Evolutionary conservation across 2,888 invertebrate species (phyloP).

Genomic region (Nebria salina): DNA sequence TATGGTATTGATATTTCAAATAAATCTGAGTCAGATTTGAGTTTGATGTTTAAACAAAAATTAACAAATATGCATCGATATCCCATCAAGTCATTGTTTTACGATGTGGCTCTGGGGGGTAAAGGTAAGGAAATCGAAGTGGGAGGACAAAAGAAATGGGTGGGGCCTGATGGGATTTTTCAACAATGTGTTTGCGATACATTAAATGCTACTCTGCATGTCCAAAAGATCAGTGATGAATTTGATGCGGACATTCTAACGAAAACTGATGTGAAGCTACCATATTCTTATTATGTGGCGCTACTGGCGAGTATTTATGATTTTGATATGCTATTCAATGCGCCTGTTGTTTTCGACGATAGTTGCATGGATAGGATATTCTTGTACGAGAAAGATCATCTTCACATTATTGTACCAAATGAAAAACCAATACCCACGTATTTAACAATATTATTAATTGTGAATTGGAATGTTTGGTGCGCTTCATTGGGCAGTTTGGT

Average conservation of each 20-base stretch:
- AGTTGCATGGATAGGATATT: conserved; percentile 16
- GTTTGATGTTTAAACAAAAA: conserved; percentile 7
- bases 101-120: conserved; percentile 6
- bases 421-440: conserved; percentile 7
- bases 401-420: conserved; percentile 20
- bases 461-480: conserved; percentile 24
- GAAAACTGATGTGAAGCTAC: not conserved
- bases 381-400: conserved; percentile 13
- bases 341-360: conserved; percentile 11
- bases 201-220: conserved; percentile 12
- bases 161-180: conserved; percentile 23
- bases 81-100: conserved; percentile 18
- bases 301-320: conserved; percentile 2
- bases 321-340: conserved; percentile 21
- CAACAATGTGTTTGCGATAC: not conserved
- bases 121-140: not conserved
- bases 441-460: conserved; percentile 19
- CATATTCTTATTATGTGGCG: conserved; percentile 6
- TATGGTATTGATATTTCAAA: conserved; percentile 21
- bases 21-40: not conserved
- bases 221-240: conserved; percentile 12
- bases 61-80: conserved; percentile 28
- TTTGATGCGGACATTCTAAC: not conserved
- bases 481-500: not conserved
- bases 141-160: not conserved